Base-by-base conservation (phyloP, 2,113 vertebrate genomes). In the Asarcornis scutulata region DNA sequence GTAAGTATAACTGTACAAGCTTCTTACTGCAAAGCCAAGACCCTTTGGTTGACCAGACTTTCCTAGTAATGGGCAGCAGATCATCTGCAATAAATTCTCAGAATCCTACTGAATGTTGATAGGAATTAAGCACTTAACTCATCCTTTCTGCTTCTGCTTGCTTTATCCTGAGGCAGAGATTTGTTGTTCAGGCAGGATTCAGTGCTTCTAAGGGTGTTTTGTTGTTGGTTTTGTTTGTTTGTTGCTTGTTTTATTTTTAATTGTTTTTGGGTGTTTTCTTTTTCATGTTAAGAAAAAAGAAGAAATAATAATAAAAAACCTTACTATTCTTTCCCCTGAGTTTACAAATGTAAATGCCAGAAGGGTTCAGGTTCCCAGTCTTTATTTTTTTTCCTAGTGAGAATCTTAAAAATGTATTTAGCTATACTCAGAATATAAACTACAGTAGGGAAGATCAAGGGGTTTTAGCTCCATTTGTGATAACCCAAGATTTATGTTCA, bases 401-500 rank as follows among this genome's bases (percentile, higher is more conserved):
- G 14, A 83, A 6, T 59, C 11, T 85, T 73, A 73, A 66, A 74
- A 80, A 74, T 83, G 17, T 71, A 77, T 88, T 88, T 83, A 72
- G 32, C 44, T 55, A 27, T 50, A 69, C 10, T 58, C 18, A 55
- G 50, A 83, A 67, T 66, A 77, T 42, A 73, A 93, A 67, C 59
- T 83, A 40, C 26, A 69, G 36, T 31, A 71, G 40, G 69, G 72
- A 88, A 80, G 17, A 91, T 86, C 59, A 77, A 83, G 7, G 36
- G 14, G 27, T 8, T 93, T 83, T 67, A 52, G 94, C 91, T 93
- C 59, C 46, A 46, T 77, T 94, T 50, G 79, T 94, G 76, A 78
- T 23, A 89, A 63, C 12, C 3, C 1, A 14, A 32, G 36, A 67
- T 96, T 96, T 80, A 71, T 86, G 88, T 68, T 81, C 31, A 71